Percentiles rank a stretch among this genome's conserved stretches.
phyloP scores from a whole-genome alignment of 2,888 invertebrate genomes.

The Ormia ochracea region DNA sequence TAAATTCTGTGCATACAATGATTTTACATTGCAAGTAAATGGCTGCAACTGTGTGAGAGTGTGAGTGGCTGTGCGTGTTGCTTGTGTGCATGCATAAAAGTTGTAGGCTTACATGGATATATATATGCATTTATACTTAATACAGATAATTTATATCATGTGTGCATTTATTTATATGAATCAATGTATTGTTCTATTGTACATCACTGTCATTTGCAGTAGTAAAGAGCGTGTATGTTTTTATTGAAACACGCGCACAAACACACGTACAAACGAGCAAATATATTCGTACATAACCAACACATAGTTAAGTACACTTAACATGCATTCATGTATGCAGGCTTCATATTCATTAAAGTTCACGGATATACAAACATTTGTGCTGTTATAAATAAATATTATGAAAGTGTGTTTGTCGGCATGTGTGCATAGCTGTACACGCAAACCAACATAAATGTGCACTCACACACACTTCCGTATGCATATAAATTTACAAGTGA shows the following conservation, averaged over 20 bases:
- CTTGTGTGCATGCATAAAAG: too few relatives aligned
- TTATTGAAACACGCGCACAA: not conserved
- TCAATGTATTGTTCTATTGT: constrained; percentile 61
- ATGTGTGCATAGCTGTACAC: not conserved
- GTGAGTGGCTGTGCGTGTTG: not conserved
- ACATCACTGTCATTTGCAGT: constrained; percentile 59
- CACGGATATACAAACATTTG: constrained; percentile 18
- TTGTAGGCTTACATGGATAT: too few relatives aligned
- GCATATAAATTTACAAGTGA: not conserved
- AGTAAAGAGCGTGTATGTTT: constrained; percentile 38
- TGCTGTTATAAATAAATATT: constrained; percentile 26
- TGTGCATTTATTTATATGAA: constrained; percentile 56
- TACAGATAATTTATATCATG: constrained; percentile 58
- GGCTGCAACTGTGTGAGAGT: not conserved
- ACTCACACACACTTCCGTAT: not conserved
- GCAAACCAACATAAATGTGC: not conserved
- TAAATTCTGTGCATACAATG: too few relatives aligned
- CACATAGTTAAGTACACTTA: not conserved
- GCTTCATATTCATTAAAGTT: not conserved
- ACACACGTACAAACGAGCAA: not conserved
- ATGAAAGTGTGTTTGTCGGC: not conserved
- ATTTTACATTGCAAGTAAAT: too few relatives aligned
- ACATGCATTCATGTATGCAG: not conserved
- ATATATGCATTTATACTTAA: constrained; percentile 58
- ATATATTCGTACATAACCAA: too few relatives aligned